These are phyloP conservation scores for Nasalis larvatus DNA, from an alignment of 2,113 vertebrate species.

Conservation along the genomic window DNA sequence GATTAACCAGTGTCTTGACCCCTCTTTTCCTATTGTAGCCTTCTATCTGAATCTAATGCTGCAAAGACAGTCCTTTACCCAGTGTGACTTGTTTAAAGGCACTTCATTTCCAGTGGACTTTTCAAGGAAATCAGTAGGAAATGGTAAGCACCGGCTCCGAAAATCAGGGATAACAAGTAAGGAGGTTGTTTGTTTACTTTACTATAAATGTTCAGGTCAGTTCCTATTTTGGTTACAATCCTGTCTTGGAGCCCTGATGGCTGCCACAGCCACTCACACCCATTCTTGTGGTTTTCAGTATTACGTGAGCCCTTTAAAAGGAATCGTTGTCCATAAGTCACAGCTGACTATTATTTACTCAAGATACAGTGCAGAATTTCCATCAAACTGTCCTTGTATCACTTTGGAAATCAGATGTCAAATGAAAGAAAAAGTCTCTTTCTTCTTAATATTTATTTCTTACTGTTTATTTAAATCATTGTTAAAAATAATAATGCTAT, in stretches of 20 bases:
- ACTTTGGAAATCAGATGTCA: background rate
- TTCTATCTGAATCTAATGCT: background rate
- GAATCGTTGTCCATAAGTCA: background rate
- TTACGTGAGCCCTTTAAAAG: conserved; percentile 14
- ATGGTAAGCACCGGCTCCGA: background rate
- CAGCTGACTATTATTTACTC: conserved; percentile 45
- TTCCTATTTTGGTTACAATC: conserved; percentile 42
- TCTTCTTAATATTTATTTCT: background rate
- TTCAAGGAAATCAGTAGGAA: background rate
- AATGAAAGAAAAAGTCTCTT: background rate
- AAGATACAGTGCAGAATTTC: conserved; percentile 38
- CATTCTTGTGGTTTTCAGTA: conserved; percentile 51
- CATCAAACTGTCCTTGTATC: background rate
- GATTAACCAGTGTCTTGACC: background rate
- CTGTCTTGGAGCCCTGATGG: conserved; percentile 17
- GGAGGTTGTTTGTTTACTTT: background rate
- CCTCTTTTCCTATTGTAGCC: background rate
- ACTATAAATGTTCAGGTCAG: conserved; percentile 33
- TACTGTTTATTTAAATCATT: background rate
- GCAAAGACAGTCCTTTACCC: background rate
- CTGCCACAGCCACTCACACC: background rate
- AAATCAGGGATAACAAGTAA: background rate
- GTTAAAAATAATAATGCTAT: background rate
- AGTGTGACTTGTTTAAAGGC: background rate
- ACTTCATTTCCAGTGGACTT: background rate